Base-by-base conservation (phyloP, 2,888 invertebrate species). In the Alitta virens region DNA sequence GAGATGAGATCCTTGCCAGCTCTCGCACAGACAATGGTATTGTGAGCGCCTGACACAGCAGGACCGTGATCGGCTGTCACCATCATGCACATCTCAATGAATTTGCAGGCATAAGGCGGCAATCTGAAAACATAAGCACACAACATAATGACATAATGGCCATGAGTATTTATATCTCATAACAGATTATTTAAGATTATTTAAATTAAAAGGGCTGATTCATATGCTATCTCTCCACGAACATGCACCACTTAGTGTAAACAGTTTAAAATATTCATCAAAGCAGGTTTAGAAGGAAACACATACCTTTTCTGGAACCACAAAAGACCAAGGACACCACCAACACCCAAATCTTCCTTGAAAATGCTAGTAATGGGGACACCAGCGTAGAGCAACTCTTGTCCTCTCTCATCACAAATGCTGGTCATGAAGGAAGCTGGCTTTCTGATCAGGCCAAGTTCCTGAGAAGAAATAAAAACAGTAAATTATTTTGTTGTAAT, bases 371-470 rank as follows among this genome's bases (percentile, higher is more conserved):
- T 87, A 72, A 88, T 89, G 16, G 88, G 88, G 83, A 95, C 93
- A 42, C 99, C 99, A 69, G 97, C 97, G 84, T 99, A 99, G 61
- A 93, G 86, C 64, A 98, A 84, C 84, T 98, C 98, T 79, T 97
- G 95, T 12, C 99, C 99, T 69, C 99, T 87, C 84, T 99, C 99
- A 83, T 99, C 99, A 80, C 98, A 98, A 75, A 99, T 99, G 18
- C 94, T 94, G 23, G 98, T 97, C 91, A 99, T 98, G 84, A 99
- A 99, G 1, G 96, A 96, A 0, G 99, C 98, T 46, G 99, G 99
- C 80, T 99, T 99, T 42, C 99, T 88, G 78, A 99, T 99, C 9
- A 99, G 85, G 16, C 99, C 99, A 65, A 99, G 85, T 85, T 99
- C 98, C 7, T 40, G n/a, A n/a, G n/a, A n/a, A n/a, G n/a, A n/a